Conservation (phyloP, 2,113 vertebrate genomes). For the Halcyon malimbica region DNA sequence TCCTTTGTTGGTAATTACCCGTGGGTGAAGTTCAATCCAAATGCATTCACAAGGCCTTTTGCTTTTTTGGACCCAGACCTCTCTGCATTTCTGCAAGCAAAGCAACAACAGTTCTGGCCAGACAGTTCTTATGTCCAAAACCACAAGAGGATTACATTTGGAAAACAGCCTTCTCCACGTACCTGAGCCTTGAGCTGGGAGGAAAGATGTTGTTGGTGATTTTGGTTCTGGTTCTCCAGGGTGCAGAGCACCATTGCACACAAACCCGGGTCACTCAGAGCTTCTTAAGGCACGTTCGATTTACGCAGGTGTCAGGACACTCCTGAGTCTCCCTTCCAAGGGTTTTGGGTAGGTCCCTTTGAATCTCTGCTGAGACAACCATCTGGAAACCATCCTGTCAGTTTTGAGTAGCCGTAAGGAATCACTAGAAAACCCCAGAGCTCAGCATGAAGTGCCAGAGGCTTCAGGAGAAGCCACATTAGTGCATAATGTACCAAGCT, state of each 20-base stretch:
- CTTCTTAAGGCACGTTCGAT: rapidly evolving
- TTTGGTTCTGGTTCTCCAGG: not conserved
- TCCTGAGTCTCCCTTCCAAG: not conserved
- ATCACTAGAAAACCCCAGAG: not conserved
- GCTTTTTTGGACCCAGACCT: slow-evolving; percentile 61
- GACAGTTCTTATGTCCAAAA: slow-evolving; percentile 76
- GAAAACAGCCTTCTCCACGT: slow-evolving; percentile 69
- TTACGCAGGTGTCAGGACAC: not conserved
- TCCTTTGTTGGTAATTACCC: not conserved
- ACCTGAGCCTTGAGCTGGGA: not conserved
- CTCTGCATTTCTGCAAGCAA: slow-evolving; percentile 45
- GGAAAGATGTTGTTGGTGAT: not conserved
- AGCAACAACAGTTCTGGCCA: slow-evolving; percentile 54
- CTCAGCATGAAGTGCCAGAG: not conserved
- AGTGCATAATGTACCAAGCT: not conserved
- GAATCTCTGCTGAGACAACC: not conserved
- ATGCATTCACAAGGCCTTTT: not conserved
- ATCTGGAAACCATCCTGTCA: not conserved
- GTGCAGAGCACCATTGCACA: not conserved
- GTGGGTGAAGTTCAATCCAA: not conserved
- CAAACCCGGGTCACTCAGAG: not conserved
- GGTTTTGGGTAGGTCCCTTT: not conserved
- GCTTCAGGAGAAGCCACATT: not conserved
- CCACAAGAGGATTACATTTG: slow-evolving; percentile 28
- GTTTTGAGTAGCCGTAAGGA: not conserved